phyloP scores from a whole-genome alignment of 2,113 vertebrate genomes.

The Tapirus terrestris region DNA sequence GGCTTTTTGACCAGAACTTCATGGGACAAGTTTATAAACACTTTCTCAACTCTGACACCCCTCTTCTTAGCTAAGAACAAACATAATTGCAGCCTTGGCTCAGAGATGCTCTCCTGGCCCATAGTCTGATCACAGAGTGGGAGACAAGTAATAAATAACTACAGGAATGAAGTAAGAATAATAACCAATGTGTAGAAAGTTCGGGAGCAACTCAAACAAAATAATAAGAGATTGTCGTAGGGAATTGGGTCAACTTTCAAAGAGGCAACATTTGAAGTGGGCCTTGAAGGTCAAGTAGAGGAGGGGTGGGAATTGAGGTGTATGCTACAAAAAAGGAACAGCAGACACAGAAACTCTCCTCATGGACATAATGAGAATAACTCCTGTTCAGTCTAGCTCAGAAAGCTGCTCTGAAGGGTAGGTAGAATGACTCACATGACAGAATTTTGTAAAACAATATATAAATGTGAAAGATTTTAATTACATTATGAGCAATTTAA shows the following conservation, averaged over 20 bases:
- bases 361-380: neutral
- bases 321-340: neutral
- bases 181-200: neutral
- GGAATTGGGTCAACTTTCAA: neutral
- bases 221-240: neutral
- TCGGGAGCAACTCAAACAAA: neutral
- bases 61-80: slow-evolving; percentile 11
- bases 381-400: neutral
- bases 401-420: neutral
- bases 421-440: neutral
- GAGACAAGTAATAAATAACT: neutral
- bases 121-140: neutral
- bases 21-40: neutral
- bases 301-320: neutral
- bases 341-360: neutral
- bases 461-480: slow-evolving; percentile 12
- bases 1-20: neutral
- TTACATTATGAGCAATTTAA: neutral
- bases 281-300: neutral
- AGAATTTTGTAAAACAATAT: neutral
- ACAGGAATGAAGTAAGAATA: neutral
- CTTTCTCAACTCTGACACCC: neutral
- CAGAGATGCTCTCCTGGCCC: neutral
- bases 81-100: neutral
- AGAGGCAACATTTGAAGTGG: neutral